Evolutionary conservation across 92 coral and sea anemone species (phyloP).

Genomic region (Porites rus): DNA sequence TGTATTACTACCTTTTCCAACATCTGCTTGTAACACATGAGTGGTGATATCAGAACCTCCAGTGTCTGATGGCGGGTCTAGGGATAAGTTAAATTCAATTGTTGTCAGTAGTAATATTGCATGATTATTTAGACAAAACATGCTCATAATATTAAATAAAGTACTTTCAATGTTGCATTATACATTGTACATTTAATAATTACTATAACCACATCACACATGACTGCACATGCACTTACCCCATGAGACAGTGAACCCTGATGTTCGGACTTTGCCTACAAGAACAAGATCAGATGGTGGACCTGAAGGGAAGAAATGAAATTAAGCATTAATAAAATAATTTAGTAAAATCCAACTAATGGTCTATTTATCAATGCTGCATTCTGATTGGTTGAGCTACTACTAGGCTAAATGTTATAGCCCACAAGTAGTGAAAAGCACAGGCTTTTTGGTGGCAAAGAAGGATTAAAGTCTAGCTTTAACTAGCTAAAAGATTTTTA

Average conservation of each 20-base stretch:
- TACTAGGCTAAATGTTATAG: no score
- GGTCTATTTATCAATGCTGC: no score
- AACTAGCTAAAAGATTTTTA: no score
- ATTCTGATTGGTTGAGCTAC: no score
- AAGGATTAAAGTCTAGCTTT: no score
- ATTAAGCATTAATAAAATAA: no score
- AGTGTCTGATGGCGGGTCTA: conserved; percentile 88
- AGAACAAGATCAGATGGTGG: conserved; percentile 81
- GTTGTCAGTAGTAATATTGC: neutral
- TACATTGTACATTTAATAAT: no score
- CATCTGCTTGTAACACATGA: conserved; percentile 79
- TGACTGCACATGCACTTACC: conserved; percentile 54
- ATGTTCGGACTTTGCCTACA: conserved; percentile 84
- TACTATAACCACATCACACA: neutral
- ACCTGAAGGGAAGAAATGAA: conserved; percentile 48
- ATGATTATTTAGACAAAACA: no score
- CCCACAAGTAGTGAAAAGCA: no score
- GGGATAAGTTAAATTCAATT: neutral
- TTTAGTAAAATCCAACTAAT: no score
- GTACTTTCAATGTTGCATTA: neutral
- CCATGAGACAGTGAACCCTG: conserved; percentile 88
- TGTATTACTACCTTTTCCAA: conserved; percentile 76
- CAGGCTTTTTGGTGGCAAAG: no score
- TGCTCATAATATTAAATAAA: no score
- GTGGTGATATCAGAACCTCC: conserved; percentile 89